Evolutionary conservation across 1,140 invertebrate genomes (phyloP).

Genomic region (Neodiprion virginianus): DNA sequence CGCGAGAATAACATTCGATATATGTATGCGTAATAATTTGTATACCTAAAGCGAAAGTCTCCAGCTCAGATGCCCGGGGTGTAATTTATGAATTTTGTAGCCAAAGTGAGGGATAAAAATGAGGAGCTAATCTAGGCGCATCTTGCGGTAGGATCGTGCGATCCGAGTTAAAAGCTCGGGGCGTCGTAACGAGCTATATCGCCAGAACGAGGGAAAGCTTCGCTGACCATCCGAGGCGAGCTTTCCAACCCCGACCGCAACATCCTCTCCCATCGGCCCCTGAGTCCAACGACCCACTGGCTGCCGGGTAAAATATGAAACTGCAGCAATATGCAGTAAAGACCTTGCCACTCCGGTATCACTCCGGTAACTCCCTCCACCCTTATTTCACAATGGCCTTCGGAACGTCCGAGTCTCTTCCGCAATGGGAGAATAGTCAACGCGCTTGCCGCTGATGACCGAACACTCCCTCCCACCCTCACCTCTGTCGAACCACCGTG

Average conservation of each 20-base stretch:
- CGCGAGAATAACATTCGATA: too few species aligned
- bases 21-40: too few species aligned
- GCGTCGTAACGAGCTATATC: constrained; percentile 24
- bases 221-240: neutral
- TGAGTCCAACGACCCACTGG: neutral
- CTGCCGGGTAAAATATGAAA: constrained; percentile 34
- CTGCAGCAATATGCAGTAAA: constrained; percentile 43
- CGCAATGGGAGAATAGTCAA: too few species aligned
- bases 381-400: constrained; percentile 27
- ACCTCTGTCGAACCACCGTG: too few species aligned
- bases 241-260: neutral
- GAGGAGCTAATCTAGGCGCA: too few species aligned
- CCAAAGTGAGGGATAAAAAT: too few species aligned
- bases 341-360: constrained; percentile 26
- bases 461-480: too few species aligned
- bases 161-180: constrained; percentile 25
- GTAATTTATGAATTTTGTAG: too few species aligned
- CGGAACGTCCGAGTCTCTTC: neutral
- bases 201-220: neutral
- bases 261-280: neutral
- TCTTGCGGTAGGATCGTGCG: too few species aligned
- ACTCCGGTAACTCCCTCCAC: constrained; percentile 14
- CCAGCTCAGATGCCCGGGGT: too few species aligned
- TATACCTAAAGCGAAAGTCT: too few species aligned
- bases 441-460: too few species aligned